These are phyloP conservation scores for Tangara arthus DNA, from an alignment of 2,797 vertebrate species.

Conservation along the genomic window DNA sequence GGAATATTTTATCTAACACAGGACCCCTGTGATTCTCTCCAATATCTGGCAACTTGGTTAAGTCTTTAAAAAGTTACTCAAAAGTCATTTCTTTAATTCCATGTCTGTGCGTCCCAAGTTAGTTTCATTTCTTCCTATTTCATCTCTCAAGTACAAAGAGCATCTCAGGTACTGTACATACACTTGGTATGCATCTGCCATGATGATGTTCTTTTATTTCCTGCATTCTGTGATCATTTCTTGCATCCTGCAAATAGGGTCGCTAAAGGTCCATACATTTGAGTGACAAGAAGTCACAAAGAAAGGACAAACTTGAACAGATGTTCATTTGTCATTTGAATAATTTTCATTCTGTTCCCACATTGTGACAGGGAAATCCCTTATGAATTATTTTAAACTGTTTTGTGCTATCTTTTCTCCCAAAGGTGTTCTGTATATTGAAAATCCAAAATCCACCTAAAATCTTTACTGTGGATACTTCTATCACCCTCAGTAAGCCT, in stretches of 20 bases:
- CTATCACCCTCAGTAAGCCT: background rate
- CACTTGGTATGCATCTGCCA: background rate
- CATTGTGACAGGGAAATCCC: background rate
- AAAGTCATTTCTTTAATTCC: background rate
- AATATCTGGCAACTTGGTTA: background rate
- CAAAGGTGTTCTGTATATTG: background rate
- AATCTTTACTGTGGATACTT: background rate
- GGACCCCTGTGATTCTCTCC: background rate
- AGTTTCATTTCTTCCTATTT: background rate
- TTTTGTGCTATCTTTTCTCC: background rate
- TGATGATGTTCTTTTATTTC: background rate
- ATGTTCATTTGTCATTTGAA: background rate
- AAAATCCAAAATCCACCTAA: background rate
- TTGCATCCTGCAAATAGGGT: background rate
- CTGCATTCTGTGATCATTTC: background rate
- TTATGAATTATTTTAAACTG: background rate
- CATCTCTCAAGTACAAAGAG: background rate
- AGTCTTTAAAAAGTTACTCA: background rate
- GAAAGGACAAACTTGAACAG: background rate
- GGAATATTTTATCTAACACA: background rate
- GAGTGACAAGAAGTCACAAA: background rate
- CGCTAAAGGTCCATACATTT: background rate
- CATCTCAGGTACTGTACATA: background rate
- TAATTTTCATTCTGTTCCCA: background rate
- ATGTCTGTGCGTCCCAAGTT: background rate